Percentiles rank a stretch among this genome's conserved stretches.
Evolutionary conservation across 2,113 vertebrate species (phyloP).

Genomic region (Entelurus aequoreus): DNA sequence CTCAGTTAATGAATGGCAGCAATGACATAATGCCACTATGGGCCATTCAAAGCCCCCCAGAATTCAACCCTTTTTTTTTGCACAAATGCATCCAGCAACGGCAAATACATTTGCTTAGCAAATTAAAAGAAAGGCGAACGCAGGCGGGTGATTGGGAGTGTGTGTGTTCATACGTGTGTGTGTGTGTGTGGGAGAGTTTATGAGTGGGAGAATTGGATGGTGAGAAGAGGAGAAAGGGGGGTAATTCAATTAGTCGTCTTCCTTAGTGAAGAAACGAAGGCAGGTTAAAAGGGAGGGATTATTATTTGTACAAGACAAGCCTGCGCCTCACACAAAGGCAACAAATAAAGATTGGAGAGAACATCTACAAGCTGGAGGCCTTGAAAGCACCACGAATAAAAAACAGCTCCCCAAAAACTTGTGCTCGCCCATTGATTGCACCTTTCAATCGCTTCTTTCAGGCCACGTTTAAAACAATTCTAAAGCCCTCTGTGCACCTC

Average conservation of each 20-base stretch:
- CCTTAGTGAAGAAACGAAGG: constrained; percentile 81
- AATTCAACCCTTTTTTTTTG: constrained; percentile 74
- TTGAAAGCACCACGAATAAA: constrained; percentile 80
- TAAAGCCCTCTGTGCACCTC: constrained; percentile 36
- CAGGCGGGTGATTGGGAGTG: constrained; percentile 54
- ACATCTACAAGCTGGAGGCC: constrained; percentile 75
- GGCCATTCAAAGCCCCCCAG: constrained; percentile 88
- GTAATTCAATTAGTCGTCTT: constrained; percentile 96
- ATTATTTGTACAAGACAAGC: constrained; percentile 89
- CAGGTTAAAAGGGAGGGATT: constrained; percentile 88
- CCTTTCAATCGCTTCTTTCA: constrained; percentile 14
- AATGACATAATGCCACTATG: constrained; percentile 94
- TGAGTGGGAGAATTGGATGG: constrained; percentile 78
- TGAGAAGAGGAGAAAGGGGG: constrained; percentile 82
- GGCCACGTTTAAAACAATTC: constrained; percentile 67
- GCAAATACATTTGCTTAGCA: constrained; percentile 99
- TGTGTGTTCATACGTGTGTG: constrained; percentile 46
- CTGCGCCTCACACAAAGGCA: constrained; percentile 81
- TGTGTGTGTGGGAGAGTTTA: constrained; percentile 66
- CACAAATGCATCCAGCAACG: constrained; percentile 93
- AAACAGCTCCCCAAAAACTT: constrained; percentile 67
- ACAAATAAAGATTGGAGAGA: constrained; percentile 87
- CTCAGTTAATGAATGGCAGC: constrained; percentile 92
- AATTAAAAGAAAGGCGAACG: constrained; percentile 78
- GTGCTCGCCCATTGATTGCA: constrained; percentile 33